phyloP scores from a whole-genome alignment of 2,888 invertebrate species.

The Lasioglossum morio region DNA sequence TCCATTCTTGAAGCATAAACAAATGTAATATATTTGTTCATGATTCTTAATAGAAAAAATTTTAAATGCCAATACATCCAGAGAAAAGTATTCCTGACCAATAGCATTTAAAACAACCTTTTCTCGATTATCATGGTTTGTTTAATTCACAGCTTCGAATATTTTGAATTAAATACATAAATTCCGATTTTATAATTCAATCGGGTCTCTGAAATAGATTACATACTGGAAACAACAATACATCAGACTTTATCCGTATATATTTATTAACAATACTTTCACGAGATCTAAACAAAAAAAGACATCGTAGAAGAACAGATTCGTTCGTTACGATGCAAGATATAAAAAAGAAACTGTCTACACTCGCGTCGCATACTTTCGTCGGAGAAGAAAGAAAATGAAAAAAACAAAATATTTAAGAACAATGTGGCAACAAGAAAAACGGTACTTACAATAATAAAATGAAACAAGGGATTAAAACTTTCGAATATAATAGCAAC shows the following conservation, averaged over 20 bases:
- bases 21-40: not conserved
- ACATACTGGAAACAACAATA: not conserved
- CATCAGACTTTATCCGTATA: not conserved
- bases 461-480: constrained; percentile 5
- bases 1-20: constrained; percentile 34
- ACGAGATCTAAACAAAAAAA: constrained; percentile 4
- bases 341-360: not conserved
- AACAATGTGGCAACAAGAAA: not conserved
- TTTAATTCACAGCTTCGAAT: not conserved
- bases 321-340: constrained; percentile 25
- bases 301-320: not conserved
- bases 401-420: not conserved
- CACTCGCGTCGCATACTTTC: not conserved
- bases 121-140: not conserved
- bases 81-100: not conserved
- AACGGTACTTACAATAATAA: not conserved
- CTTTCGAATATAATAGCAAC: constrained; percentile 11
- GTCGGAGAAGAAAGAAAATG: not conserved
- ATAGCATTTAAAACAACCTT: constrained; percentile 7
- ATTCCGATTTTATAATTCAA: not conserved
- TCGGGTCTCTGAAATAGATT: not conserved
- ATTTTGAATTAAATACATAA: not conserved
- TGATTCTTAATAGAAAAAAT: not conserved
- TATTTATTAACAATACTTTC: not conserved
- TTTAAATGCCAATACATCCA: not conserved